phyloP scores from a whole-genome alignment of 2,113 vertebrate species.

The Paramormyrops kingsleyae region DNA sequence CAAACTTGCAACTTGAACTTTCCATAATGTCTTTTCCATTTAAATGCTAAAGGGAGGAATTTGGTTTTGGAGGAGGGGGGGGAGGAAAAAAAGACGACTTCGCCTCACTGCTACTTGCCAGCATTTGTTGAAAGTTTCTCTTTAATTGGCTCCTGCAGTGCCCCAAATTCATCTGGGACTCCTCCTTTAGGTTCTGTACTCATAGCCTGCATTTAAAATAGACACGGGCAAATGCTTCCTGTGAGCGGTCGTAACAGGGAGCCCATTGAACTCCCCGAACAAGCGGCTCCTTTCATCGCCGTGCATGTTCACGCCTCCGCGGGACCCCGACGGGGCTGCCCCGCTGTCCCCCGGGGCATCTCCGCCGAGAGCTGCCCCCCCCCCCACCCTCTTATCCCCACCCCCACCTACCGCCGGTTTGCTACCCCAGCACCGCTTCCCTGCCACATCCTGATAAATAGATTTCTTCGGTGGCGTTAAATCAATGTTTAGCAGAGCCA shows the following conservation, averaged over 20 bases:
- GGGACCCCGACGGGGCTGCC: neutral
- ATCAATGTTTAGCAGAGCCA: neutral
- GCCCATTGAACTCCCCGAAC: conserved; percentile 7
- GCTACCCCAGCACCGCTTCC: neutral
- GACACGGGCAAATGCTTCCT: conserved; percentile 6
- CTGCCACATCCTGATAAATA: neutral
- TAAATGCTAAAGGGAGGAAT: neutral
- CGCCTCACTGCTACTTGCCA: neutral
- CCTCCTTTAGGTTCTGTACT: conserved; percentile 7
- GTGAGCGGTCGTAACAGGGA: conserved; percentile 10
- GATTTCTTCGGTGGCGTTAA: neutral
- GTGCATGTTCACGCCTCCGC: neutral
- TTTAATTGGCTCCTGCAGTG: conserved; percentile 9
- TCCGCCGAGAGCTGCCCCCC: neutral
- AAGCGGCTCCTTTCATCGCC: conserved; percentile 10
- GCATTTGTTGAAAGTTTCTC: neutral
- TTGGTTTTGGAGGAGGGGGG: neutral
- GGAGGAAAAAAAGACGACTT: neutral
- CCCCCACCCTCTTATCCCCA: neutral
- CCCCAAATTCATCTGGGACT: conserved; percentile 6
- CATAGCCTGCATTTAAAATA: conserved; percentile 23
- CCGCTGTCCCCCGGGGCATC: neutral
- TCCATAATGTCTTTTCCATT: neutral
- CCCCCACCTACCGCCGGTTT: neutral
- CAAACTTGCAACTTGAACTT: neutral